A percentile compares a stretch with the other conserved stretches of the same genome.
phyloP scores from a whole-genome alignment of 2,888 invertebrate species.

The Hermaeophaga mercurialis region DNA sequence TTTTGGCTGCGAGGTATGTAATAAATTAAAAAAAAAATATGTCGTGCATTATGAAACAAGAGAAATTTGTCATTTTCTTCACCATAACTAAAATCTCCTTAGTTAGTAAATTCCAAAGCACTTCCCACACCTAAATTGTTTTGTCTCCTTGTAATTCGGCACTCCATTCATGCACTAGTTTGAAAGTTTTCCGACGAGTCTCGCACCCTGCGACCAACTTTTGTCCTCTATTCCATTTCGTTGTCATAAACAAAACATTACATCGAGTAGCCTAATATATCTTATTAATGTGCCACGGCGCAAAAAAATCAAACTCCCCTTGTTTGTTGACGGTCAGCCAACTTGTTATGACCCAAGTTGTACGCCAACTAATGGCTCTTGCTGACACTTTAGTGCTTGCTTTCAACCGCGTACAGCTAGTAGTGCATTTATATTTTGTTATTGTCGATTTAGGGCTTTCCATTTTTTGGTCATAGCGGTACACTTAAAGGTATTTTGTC shows the following conservation, averaged over 20 bases:
- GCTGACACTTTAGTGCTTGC: constrained; percentile 38
- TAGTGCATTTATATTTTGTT: constrained; percentile 32
- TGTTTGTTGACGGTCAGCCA: constrained; percentile 42
- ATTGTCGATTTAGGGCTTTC: constrained; percentile 26
- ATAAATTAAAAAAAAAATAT: not conserved
- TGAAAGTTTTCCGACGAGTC: constrained; percentile 13
- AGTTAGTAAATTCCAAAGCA: constrained; percentile 10
- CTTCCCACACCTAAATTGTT: constrained; percentile 17
- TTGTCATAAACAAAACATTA: constrained; percentile 41
- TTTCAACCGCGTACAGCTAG: constrained; percentile 31
- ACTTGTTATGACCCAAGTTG: constrained; percentile 41
- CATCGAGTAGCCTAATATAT: constrained; percentile 41
- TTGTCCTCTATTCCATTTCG: constrained; percentile 24
- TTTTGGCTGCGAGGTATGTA: no score
- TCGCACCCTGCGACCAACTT: constrained; percentile 22
- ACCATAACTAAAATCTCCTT: constrained; percentile 7
- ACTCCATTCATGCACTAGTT: constrained; percentile 19
- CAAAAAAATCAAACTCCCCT: constrained; percentile 42
- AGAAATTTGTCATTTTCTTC: constrained; percentile 16
- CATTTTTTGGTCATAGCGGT: not conserved
- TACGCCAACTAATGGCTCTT: constrained; percentile 37
- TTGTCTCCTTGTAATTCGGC: constrained; percentile 15
- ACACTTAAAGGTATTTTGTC: no score
- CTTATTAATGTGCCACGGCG: constrained; percentile 40
- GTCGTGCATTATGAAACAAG: not conserved